Conservation (phyloP, 2,888 invertebrate genomes). For the Synergus gifuensis region DNA sequence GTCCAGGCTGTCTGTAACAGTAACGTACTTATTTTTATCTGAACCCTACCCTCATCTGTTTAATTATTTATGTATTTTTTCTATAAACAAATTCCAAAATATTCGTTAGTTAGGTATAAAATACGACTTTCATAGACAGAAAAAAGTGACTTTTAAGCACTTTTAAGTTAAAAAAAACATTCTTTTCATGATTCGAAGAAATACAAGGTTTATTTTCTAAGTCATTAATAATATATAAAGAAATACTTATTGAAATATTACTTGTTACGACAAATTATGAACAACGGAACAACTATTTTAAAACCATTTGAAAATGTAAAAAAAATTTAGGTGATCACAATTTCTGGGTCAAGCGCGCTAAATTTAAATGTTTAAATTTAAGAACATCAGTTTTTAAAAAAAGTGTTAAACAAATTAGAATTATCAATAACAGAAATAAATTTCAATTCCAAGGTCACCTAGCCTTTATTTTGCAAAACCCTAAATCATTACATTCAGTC, state of each 20-base stretch:
- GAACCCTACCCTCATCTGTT: conserved; percentile 4
- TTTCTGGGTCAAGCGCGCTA: not conserved
- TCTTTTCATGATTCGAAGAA: not conserved
- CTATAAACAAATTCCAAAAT: not conserved
- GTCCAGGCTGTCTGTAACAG: conserved; percentile 33
- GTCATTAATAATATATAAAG: not conserved
- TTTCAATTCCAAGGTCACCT: not conserved
- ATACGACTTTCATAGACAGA: not conserved
- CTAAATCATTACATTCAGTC: not conserved
- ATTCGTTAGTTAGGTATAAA: not conserved
- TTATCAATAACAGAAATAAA: not conserved
- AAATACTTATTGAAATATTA: too few species aligned
- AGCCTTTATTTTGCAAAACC: not conserved
- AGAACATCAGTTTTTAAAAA: not conserved
- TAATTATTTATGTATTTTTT: not conserved
- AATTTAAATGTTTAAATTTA: not conserved
- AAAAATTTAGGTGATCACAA: not conserved
- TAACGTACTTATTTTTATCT: not conserved
- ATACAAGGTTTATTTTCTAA: not conserved
- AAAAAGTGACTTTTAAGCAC: not conserved
- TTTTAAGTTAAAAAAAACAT: not conserved
- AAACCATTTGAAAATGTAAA: not conserved
- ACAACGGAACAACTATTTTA: too few species aligned
- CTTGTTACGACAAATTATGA: not conserved
- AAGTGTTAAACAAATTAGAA: not conserved